These are phyloP conservation scores for Lasioglossum albipes DNA, from an alignment of 1,140 invertebrate genomes.

Conservation along the genomic window DNA sequence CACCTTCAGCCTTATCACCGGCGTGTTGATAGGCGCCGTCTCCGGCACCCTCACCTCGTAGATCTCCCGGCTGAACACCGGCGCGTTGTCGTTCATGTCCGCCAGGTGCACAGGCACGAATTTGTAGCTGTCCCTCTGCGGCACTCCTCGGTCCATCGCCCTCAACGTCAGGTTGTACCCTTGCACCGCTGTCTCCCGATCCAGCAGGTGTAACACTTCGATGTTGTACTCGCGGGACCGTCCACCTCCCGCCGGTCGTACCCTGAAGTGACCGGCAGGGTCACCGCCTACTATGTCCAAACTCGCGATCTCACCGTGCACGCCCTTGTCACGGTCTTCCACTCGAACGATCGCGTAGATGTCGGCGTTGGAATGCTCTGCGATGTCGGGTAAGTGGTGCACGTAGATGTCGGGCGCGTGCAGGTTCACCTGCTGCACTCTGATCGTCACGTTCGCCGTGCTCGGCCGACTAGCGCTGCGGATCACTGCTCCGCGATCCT, in stretches of 20 bases:
- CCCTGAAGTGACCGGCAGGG: conserved; percentile 91
- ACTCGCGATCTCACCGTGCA: conserved; percentile 89
- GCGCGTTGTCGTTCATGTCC: conserved; percentile 91
- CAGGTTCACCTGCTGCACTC: conserved; percentile 92
- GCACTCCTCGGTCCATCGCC: conserved; percentile 91
- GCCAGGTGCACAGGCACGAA: conserved; percentile 88
- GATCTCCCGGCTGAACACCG: conserved; percentile 92
- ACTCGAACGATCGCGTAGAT: conserved; percentile 95
- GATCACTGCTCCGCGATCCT: conserved; percentile 88
- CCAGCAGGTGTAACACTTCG: conserved; percentile 87
- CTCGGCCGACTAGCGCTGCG: conserved; percentile 83
- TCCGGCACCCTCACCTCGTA: conserved; percentile 94
- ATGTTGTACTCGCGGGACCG: conserved; percentile 87
- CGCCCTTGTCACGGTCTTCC: conserved; percentile 89
- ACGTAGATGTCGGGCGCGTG: conserved; percentile 91
- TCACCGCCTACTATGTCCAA: conserved; percentile 95
- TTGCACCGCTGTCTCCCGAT: conserved; percentile 87
- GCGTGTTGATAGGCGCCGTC: conserved; percentile 92
- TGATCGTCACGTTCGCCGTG: conserved; percentile 87
- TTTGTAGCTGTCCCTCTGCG: conserved; percentile 87
- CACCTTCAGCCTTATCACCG: conserved; percentile 92
- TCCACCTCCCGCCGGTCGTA: conserved; percentile 79
- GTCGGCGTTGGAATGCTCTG: conserved; percentile 91
- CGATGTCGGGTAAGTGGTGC: conserved; percentile 88
- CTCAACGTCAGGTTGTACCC: conserved; percentile 93